Conservation (phyloP, 2,113 vertebrate genomes). For the human region DNA sequence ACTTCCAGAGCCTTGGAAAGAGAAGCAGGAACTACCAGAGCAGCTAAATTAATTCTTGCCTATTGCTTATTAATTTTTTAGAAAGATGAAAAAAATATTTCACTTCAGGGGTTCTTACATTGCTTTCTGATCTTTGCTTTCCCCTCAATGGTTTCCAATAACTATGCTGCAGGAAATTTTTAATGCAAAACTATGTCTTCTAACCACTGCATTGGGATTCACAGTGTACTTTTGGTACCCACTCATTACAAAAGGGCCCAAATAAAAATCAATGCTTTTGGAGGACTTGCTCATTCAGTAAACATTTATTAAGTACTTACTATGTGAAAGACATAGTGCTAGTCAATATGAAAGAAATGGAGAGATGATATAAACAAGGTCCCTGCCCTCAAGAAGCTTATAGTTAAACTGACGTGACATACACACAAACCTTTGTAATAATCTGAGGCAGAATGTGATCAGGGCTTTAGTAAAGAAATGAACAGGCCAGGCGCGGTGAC, state of each 20-base stretch:
- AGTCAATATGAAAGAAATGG: background rate
- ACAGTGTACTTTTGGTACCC: background rate
- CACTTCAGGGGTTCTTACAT: background rate
- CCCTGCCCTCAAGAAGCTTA: background rate
- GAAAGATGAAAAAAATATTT: slow-evolving; percentile 38
- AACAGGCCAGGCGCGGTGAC: background rate
- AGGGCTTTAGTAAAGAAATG: background rate
- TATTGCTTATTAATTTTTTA: slow-evolving; percentile 54
- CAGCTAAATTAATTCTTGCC: slow-evolving; percentile 32
- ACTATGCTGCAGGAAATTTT: background rate
- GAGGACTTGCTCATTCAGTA: background rate
- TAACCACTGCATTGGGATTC: background rate
- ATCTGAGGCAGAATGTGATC: background rate
- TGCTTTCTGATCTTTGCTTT: slow-evolving; percentile 17
- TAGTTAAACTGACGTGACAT: background rate
- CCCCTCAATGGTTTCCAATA: background rate
- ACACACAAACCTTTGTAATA: background rate
- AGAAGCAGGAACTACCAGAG: background rate
- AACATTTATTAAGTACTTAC: background rate
- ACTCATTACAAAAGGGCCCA: background rate
- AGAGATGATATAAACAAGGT: background rate
- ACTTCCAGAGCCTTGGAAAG: background rate
- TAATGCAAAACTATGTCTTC: background rate
- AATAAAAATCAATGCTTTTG: background rate
- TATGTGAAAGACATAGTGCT: background rate